phyloP scores from a whole-genome alignment of 1,140 invertebrate genomes.

The Adelges cooleyi region DNA sequence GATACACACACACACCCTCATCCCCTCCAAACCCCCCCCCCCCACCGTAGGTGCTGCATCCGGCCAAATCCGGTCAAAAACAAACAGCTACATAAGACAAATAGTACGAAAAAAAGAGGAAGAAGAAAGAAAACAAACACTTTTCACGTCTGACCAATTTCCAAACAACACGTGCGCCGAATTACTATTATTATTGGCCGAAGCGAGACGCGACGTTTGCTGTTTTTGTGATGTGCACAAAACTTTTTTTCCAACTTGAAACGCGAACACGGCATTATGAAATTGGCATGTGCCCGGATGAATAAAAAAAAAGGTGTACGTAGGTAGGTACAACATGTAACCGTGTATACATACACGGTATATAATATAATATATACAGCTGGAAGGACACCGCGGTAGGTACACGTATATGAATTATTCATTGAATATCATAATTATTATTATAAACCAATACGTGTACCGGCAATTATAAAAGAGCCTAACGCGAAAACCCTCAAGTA shows the following conservation, averaged over 20 bases:
- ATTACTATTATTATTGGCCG: not conserved
- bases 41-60: not conserved
- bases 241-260: too few species aligned
- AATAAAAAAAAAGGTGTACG: too few species aligned
- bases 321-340: not conserved
- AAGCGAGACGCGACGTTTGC: too few species aligned
- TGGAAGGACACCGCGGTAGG: too few species aligned
- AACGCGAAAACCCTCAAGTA: not conserved
- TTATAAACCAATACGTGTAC: not conserved
- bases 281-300: too few species aligned
- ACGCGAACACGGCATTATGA: too few species aligned
- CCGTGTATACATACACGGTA: not conserved
- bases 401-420: conserved; percentile 10
- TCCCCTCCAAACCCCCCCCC: not conserved
- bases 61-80: conserved; percentile 16
- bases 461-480: conserved; percentile 6
- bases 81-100: conserved; percentile 19
- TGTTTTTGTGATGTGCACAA: too few species aligned
- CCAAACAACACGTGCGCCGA: conserved; percentile 15
- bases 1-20: not conserved
- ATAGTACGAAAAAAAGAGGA: conserved; percentile 12
- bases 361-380: not conserved
- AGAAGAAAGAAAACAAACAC: conserved; percentile 13
- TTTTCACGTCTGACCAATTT: conserved; percentile 26
- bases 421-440: conserved; percentile 13